Conservation (phyloP, 1,140 invertebrate species). For the Brachionus rubens region DNA sequence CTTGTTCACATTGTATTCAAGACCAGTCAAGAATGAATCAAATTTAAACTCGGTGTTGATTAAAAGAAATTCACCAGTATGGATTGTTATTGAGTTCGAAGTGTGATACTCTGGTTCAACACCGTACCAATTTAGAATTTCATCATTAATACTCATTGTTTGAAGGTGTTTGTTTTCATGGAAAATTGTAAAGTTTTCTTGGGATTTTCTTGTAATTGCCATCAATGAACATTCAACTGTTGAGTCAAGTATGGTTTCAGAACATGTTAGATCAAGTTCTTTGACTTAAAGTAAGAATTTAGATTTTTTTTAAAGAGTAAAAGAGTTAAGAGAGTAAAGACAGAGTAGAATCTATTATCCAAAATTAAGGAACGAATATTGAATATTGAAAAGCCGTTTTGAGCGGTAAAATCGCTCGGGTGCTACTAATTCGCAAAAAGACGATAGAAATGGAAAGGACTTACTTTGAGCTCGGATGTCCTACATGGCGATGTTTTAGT, state of each 20-base stretch:
- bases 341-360: too few relatives aligned
- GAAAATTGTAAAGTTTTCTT: neutral
- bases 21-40: neutral
- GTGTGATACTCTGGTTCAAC: too few relatives aligned
- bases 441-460: too few relatives aligned
- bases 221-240: neutral
- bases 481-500: too few relatives aligned
- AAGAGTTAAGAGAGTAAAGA: too few relatives aligned
- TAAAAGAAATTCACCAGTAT: neutral
- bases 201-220: neutral
- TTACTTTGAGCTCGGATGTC: too few relatives aligned
- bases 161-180: neutral
- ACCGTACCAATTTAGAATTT: neutral
- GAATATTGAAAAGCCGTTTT: too few relatives aligned
- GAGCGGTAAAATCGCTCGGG: too few relatives aligned
- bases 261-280: neutral
- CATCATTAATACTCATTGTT: neutral
- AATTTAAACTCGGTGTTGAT: slow-evolving; percentile 5
- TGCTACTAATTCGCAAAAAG: too few relatives aligned
- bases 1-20: neutral
- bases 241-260: neutral
- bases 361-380: too few relatives aligned
- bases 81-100: too few relatives aligned
- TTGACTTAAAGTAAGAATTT: neutral
- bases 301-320: too few relatives aligned